Conservation (phyloP, 2,113 vertebrate genomes). For the Hydrolagus affinis region DNA sequence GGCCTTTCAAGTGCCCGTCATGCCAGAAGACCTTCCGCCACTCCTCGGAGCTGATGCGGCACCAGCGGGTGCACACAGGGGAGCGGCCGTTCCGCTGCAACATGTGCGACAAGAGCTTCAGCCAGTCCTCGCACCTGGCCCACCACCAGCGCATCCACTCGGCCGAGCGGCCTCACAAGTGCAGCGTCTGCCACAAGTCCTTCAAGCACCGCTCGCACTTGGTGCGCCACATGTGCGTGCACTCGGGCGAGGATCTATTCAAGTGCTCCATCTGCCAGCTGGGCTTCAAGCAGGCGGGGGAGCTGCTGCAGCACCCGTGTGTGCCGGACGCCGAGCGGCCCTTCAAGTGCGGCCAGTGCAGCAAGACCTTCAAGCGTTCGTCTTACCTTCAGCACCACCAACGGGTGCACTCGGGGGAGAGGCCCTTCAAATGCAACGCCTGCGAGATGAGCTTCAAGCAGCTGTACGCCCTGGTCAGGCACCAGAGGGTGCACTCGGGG, state of each 20-base stretch:
- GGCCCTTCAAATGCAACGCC: constrained; percentile 92
- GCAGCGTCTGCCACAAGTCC: constrained; percentile 90
- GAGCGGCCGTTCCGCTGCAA: constrained; percentile 96
- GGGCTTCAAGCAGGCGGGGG: constrained; percentile 90
- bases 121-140: constrained; percentile 89
- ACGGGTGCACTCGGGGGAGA: constrained; percentile 90
- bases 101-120: constrained; percentile 93
- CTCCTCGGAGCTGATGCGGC: constrained; percentile 84
- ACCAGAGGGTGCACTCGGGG: constrained; percentile 82
- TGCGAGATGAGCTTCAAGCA: constrained; percentile 98
- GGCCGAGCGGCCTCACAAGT: constrained; percentile 89
- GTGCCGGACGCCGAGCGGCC: constrained; percentile 85
- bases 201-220: constrained; percentile 97
- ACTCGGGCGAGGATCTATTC: constrained; percentile 88
- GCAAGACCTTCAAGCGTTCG: constrained; percentile 88
- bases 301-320: constrained; percentile 91
- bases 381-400: constrained; percentile 91
- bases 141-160: constrained; percentile 96
- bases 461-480: constrained; percentile 85
- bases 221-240: constrained; percentile 94
- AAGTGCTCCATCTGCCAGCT: constrained; percentile 89
- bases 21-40: constrained; percentile 96
- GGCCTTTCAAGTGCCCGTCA: constrained; percentile 86
- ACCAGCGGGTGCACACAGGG: constrained; percentile 87
- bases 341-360: constrained; percentile 83